Percentiles rank a stretch among this genome's conserved stretches.
Evolutionary conservation across 2,113 vertebrate genomes (phyloP).

Genomic region (Periophthalmodon schlosseri): DNA sequence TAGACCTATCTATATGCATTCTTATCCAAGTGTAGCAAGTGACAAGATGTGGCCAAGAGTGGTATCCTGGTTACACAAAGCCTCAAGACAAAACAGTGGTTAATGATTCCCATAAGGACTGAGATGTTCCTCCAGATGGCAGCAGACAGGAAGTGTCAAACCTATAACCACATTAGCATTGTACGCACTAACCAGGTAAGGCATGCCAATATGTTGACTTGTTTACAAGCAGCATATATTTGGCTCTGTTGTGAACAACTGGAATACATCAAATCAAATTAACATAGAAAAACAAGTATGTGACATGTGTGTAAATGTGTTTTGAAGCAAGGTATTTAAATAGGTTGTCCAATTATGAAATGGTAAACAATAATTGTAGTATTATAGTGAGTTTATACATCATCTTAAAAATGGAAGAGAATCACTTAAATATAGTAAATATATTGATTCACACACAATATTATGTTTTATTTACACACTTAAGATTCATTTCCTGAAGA

Average conservation of each 20-base stretch:
- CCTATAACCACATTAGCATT: constrained; percentile 2
- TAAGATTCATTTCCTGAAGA: too few relatives aligned
- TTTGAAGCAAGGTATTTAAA: not conserved
- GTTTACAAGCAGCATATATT: not conserved
- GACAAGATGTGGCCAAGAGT: constrained; percentile 34
- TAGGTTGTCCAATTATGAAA: not conserved
- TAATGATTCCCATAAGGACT: constrained; percentile 36
- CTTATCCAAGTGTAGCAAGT: constrained; percentile 15
- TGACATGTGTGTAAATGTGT: not conserved
- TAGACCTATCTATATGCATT: not conserved
- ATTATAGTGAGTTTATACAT: too few relatives aligned
- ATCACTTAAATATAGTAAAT: not conserved
- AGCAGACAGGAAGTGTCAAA: not conserved
- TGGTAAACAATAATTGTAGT: not conserved
- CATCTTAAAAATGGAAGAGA: not conserved
- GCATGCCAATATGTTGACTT: not conserved
- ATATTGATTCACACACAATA: too few relatives aligned
- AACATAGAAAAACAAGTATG: not conserved
- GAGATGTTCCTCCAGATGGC: constrained; percentile 30
- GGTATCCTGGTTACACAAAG: constrained; percentile 51
- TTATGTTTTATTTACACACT: too few relatives aligned
- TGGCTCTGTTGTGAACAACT: not conserved
- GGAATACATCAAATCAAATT: not conserved
- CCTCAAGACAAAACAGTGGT: constrained; percentile 25
- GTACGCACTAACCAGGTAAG: not conserved